phyloP scores from a whole-genome alignment of 2,888 invertebrate genomes.

The Sinelater perroti region DNA sequence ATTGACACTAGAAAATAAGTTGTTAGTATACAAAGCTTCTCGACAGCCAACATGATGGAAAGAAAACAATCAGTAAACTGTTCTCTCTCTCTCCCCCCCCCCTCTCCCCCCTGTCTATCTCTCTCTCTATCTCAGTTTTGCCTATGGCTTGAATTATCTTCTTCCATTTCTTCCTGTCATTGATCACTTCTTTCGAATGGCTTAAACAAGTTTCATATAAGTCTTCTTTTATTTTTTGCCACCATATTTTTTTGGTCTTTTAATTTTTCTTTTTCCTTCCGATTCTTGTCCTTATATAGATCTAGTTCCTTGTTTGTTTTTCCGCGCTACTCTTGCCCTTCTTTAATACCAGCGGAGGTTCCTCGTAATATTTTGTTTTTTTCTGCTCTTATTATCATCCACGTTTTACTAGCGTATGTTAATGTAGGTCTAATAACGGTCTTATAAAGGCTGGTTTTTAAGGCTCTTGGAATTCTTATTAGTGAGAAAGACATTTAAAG shows the following conservation, averaged over 20 bases:
- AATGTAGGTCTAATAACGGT: background rate
- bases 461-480: no score
- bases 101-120: no score
- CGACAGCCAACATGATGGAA: no score
- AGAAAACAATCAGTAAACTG: no score
- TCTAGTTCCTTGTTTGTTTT: conserved; percentile 2
- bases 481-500: background rate
- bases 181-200: no score
- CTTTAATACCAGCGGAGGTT: background rate
- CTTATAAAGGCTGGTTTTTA: background rate
- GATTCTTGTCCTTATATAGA: background rate
- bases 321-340: background rate
- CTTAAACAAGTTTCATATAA: background rate
- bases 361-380: background rate
- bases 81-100: no score
- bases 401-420: background rate
- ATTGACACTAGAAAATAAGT: no score
- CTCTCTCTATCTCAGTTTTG: no score
- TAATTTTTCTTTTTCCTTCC: no score
- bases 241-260: conserved; percentile 2
- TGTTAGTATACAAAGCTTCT: no score
- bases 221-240: conserved; percentile 1
- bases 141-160: background rate
- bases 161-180: no score
- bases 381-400: background rate